A percentile compares a stretch with the other conserved stretches of the same genome.
phyloP scores from a whole-genome alignment of 2,113 vertebrate genomes.

The Toxotes jaculatrix region DNA sequence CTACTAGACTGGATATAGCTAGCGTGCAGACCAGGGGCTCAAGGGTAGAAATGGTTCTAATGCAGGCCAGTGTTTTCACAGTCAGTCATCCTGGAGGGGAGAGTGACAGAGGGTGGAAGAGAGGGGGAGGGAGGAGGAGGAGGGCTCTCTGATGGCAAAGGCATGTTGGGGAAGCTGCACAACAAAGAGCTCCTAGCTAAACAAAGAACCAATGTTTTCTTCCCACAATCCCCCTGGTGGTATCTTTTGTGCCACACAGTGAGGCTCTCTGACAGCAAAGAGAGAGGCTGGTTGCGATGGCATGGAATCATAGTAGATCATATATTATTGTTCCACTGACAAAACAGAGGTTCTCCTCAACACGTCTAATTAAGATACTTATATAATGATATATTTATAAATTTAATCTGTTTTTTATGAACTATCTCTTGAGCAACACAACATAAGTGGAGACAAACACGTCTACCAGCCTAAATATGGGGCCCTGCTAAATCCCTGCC shows the following conservation, averaged over 20 bases:
- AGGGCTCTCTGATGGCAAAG: slow-evolving; percentile 51
- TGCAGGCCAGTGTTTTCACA: slow-evolving; percentile 68
- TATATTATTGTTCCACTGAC: not conserved
- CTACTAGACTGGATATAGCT: slow-evolving; percentile 55
- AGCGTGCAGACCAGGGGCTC: slow-evolving; percentile 37
- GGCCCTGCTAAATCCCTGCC: not conserved
- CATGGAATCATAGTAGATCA: not conserved
- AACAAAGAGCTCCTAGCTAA: slow-evolving; percentile 65
- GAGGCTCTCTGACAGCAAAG: slow-evolving; percentile 31
- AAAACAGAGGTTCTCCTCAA: not conserved
- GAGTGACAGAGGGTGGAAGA: slow-evolving; percentile 27
- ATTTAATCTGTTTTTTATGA: not conserved
- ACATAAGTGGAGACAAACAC: not conserved
- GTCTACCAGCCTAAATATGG: not conserved
- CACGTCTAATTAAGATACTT: not conserved
- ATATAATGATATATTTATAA: too few relatives aligned
- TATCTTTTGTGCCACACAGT: slow-evolving; percentile 53
- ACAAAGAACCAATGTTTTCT: slow-evolving; percentile 71
- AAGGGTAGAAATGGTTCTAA: slow-evolving; percentile 51
- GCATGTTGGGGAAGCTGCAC: slow-evolving; percentile 57
- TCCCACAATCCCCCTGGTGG: slow-evolving; percentile 51
- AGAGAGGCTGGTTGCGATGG: slow-evolving; percentile 9
- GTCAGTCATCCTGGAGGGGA: slow-evolving; percentile 41
- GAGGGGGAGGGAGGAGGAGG: not conserved
- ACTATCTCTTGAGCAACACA: not conserved